These are phyloP conservation scores for Papilio demoleus DNA, from an alignment of 2,888 invertebrate species.

Conservation along the genomic window DNA sequence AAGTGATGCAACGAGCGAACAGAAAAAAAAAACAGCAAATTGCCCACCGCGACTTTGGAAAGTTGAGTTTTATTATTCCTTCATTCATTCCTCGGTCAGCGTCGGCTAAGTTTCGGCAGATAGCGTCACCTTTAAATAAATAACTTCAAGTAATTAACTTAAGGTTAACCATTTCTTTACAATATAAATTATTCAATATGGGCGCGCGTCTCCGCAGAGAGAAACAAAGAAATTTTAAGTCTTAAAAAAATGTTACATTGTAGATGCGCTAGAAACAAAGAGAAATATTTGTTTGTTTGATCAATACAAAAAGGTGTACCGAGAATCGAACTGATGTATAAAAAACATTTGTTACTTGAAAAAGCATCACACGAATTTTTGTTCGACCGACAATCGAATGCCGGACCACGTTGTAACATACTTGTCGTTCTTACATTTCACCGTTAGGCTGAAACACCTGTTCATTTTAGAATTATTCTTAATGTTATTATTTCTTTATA, in stretches of 20 bases:
- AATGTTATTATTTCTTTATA: no score
- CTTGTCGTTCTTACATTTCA: not conserved
- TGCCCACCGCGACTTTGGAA: constrained; percentile 60
- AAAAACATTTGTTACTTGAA: not conserved
- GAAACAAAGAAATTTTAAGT: constrained; percentile 5
- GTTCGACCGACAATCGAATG: not conserved
- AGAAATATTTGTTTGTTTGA: not conserved
- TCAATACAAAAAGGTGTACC: not conserved
- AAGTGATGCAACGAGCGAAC: constrained; percentile 61
- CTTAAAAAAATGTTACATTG: constrained; percentile 4
- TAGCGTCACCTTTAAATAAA: constrained; percentile 39
- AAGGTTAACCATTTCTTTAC: constrained; percentile 18
- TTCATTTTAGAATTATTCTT: no score
- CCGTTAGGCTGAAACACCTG: not conserved
- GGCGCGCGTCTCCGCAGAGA: not conserved
- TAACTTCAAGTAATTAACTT: constrained; percentile 28
- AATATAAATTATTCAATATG: constrained; percentile 18
- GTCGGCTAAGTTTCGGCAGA: constrained; percentile 42
- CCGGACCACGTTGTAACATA: not conserved
- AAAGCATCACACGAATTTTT: constrained; percentile 10
- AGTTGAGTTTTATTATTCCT: constrained; percentile 47
- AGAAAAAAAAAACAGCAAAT: constrained; percentile 52
- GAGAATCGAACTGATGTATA: not conserved
- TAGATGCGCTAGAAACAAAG: not conserved
- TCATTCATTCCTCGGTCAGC: constrained; percentile 45